These are phyloP conservation scores for Bursaphelenchus mucronatus DNA, from an alignment of 1,140 invertebrate genomes.

Conservation along the genomic window DNA sequence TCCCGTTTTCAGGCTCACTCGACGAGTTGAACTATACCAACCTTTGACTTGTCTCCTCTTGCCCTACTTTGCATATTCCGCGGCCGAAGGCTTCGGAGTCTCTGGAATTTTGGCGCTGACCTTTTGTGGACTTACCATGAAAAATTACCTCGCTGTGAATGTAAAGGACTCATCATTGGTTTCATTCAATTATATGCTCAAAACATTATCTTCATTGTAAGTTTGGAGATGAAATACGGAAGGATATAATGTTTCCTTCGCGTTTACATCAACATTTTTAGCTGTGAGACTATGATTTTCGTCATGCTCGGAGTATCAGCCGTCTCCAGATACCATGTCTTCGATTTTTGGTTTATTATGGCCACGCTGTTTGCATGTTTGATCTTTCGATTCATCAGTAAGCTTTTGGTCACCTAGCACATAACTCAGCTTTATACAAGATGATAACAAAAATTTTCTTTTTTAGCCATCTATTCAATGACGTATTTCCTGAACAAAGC, in stretches of 20 bases:
- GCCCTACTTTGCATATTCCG: constrained; percentile 22
- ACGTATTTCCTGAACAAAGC: constrained; percentile 34
- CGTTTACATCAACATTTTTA: constrained; percentile 76
- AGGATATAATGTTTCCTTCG: constrained; percentile 65
- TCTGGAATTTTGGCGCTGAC: constrained; percentile 68
- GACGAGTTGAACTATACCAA: constrained; percentile 17
- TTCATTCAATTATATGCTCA: constrained; percentile 89
- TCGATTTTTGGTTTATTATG: constrained; percentile 23
- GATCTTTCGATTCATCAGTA: constrained; percentile 74
- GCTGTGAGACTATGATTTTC: constrained; percentile 93
- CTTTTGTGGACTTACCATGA: constrained; percentile 96
- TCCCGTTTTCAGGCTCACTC: constrained; percentile 21
- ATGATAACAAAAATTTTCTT: background rate
- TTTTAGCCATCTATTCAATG: background rate
- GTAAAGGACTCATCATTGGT: constrained; percentile 94
- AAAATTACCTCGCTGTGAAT: constrained; percentile 96
- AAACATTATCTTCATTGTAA: constrained; percentile 29
- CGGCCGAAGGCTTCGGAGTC: constrained; percentile 14
- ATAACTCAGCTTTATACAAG: background rate
- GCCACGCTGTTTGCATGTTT: constrained; percentile 72
- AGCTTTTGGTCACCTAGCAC: constrained; percentile 14
- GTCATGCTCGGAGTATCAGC: constrained; percentile 95
- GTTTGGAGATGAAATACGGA: background rate
- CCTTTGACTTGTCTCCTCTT: constrained; percentile 23
- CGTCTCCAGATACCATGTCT: constrained; percentile 63